These are phyloP conservation scores for Caenorhabditis japonica DNA, from an alignment of 2,888 invertebrate species.

Conservation along the genomic window DNA sequence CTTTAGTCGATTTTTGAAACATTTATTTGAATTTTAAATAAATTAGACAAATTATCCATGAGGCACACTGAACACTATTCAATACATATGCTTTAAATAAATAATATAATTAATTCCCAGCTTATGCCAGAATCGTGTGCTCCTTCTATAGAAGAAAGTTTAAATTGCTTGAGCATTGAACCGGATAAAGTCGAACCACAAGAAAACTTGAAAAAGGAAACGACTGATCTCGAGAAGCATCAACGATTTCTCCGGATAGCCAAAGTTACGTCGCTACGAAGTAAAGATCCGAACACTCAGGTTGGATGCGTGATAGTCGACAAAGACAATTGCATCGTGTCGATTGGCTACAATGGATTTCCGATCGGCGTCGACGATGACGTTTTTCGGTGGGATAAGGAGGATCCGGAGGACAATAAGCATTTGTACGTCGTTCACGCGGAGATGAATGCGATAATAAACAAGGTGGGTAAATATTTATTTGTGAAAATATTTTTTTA, in stretches of 20 bases:
- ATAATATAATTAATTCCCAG: too few relatives aligned
- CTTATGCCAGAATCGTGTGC: too few relatives aligned
- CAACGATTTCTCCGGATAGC: conserved; percentile 39
- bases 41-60: too few relatives aligned
- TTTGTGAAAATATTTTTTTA: too few relatives aligned
- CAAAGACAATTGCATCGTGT: conserved; percentile 88
- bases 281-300: conserved; percentile 69
- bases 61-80: too few relatives aligned
- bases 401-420: conserved; percentile 77
- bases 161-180: too few relatives aligned
- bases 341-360: conserved; percentile 93
- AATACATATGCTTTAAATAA: too few relatives aligned
- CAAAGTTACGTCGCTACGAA: conserved; percentile 53
- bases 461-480: conserved; percentile 82
- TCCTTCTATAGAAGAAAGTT: too few relatives aligned
- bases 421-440: conserved; percentile 88
- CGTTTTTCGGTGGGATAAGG: conserved; percentile 89
- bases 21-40: too few relatives aligned
- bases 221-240: conserved; percentile 25
- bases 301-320: conserved; percentile 93
- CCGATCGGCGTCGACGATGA: conserved; percentile 91
- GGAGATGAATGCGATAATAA: conserved; percentile 95
- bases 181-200: background rate
- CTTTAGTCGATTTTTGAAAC: too few relatives aligned
- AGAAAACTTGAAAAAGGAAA: too few relatives aligned